Conservation (phyloP, 2,797 vertebrate species). For the Propithecus deckenii region DNA sequence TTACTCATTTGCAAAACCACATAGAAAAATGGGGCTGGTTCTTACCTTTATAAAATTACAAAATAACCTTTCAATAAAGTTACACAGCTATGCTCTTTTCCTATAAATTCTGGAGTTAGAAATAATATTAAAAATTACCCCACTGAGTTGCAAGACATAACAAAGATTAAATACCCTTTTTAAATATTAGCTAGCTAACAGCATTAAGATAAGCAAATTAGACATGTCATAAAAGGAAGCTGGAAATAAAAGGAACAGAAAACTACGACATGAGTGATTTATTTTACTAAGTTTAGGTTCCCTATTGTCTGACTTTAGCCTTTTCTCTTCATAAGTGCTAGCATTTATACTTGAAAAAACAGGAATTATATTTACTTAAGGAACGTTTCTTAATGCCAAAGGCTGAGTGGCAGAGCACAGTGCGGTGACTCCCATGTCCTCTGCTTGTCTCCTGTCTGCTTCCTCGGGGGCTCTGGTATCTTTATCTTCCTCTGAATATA, state of each 20-base stretch:
- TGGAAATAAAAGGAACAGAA: not conserved
- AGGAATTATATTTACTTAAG: not conserved
- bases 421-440: fast-evolving
- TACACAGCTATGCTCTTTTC: not conserved
- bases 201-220: not conserved
- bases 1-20: not conserved
- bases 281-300: not conserved
- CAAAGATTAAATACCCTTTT: not conserved
- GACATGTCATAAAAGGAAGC: not conserved
- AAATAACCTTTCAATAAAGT: not conserved
- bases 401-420: not conserved
- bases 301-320: not conserved
- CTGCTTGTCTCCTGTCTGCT: not conserved
- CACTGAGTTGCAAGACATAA: not conserved
- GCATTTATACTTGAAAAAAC: not conserved
- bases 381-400: not conserved
- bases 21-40: not conserved
- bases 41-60: not conserved
- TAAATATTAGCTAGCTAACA: not conserved
- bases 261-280: not conserved
- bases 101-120: not conserved
- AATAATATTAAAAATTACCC: not conserved
- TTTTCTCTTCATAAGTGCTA: not conserved
- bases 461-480: not conserved
- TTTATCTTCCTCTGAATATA: not conserved